Base-by-base conservation (phyloP, 2,113 vertebrate genomes). In the Urocolius indicus region DNA sequence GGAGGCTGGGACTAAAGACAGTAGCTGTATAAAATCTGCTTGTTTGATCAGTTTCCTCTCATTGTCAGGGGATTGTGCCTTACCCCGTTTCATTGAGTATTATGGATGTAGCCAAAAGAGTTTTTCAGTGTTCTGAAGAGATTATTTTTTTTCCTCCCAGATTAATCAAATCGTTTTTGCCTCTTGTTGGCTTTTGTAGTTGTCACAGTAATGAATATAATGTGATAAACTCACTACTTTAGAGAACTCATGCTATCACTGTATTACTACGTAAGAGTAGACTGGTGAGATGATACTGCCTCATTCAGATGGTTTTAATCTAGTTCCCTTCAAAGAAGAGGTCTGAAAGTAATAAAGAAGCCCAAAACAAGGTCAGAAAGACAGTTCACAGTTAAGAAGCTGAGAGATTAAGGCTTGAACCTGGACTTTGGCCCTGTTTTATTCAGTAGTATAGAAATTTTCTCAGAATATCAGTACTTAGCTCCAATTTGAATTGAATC, bases 221-320 rank as follows among this genome's bases (percentile, higher is more conserved):
- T 30, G 17, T 30, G 34, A n/a, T 79, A 63, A 82, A 19, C 13
- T n/a, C 5, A 12, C 29, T 73, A 3, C 46, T 38, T 80, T 41
- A 61, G 13, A 45, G 27, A 91, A 16, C 30, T 69, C 8, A 6
- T 36, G 18, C 30, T 84, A 8, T 66, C 16, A 6, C 29, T 68
- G 12, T 58, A 10, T 49, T 85, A 58, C 18, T 62, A 2, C 0
- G 0, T 38, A 45, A 41, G 51, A 68, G 6, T 10, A 45, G 30
- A 43, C 19, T 77, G 30, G 8, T 2, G 10, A 73, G 22, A 16
- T 51, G 48, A 41, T 29, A 19, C 5, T 8, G 27, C 21, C 24
- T 61, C 10, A 4, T 52, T 57, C 34, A 57, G 26, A 9, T 71
- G 27, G 14, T 34, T 84, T 77, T 34, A 38, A 41, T 63, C 12